Evolutionary conservation across 2,888 invertebrate genomes (phyloP), one percentile per base, ranked within the genome.

Genomic region (Malthinus seriepunctatus): DNA sequence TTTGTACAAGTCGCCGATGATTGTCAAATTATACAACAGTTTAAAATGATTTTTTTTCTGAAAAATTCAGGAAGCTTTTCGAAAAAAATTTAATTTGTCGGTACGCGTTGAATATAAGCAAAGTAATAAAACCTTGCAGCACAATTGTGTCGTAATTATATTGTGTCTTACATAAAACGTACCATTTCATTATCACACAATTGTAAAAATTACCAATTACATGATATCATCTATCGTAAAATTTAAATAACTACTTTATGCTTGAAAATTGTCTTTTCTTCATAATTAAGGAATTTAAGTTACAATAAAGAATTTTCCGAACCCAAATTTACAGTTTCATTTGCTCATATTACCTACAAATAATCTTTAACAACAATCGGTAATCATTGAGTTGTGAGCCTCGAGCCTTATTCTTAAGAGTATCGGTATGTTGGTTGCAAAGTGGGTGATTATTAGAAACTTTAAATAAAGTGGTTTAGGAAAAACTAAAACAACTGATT

Each of bases 381-480:
- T 51, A 49, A 56, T 56, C 51, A 51, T 51, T 45, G 34, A 50
- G 39, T 37, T 35, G 37, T 33, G n/a, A n/a, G 56, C 61, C 53
- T 15, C 15, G 15, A 50, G 63, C 51, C 51, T 57, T 58, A 65
- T 71, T 64, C 62, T 60, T 68, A 71, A 72, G 72, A 68, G 67
- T 70, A 70, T 66, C 67, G 69, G 70, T 71, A 70, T 69, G 67
- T 23, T 23, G 23, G 23, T 23, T 3, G 2, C 23, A 5, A 23
- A 66, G 68, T 65, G 66, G 70, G 64, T 66, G 69, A 68, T 73
- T 66, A 68, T 74, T 74, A 72, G 72, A 72, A 72, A 69, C 70
- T 70, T 70, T 69, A n/a, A n/a, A 23, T 23, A 23, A 23, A 23
- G 23, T 5, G 23, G 23, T 23, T 23, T 3, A 23, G 5, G 23